Base-by-base conservation (phyloP, 2,888 invertebrate genomes). In the Venusia cambrica region DNA sequence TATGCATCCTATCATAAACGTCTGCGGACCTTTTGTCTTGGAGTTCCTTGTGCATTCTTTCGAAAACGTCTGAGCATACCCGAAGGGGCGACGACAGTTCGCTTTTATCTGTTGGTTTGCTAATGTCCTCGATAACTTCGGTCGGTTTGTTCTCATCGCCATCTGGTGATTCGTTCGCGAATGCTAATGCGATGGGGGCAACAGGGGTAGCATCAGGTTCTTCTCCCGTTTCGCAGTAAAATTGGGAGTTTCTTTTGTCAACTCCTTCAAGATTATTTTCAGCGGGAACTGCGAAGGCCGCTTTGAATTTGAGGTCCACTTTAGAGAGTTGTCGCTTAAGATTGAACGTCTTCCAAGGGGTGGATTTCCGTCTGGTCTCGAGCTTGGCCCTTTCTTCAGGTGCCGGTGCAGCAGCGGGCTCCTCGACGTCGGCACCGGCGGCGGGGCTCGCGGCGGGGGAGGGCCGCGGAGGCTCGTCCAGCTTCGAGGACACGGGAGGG, bases 311-410 rank as follows among this genome's bases (percentile, higher is more conserved):
- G 58, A 92, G 84, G 68, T 94, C 93, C 51, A 94, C 94, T 77
- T 90, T 93, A 45, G 93, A 94, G 55, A 95, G 89, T 77, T 94
- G 94, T 55, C 94, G 91, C 75, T 95, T 95, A 40, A 95, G 87
- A 73, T 92, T 93, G 84, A 94, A 94, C 41, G 90, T 90, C 75
- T 93, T 94, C 93, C 94, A 94, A 37, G 89, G 75, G 48, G 91
- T 89, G 14, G 92, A 92, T 57, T 92, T 91, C 53, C 92, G 88
- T 43, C 92, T 76, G 17, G 73, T 57, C 60, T 89, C 89, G 42
- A 79, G 78, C 52, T 72, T 77, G 44, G 62, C 51, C 37, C 61
- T 63, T 55, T 62, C 80, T 36, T 48, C 79, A 40, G 64, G 58
- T 33, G 54, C 79, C 40, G 64, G 58, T 33, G 54, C 45, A 42